phyloP scores from a whole-genome alignment of 2,113 vertebrate species.

The Gnathonemus echidnorhynchus region DNA sequence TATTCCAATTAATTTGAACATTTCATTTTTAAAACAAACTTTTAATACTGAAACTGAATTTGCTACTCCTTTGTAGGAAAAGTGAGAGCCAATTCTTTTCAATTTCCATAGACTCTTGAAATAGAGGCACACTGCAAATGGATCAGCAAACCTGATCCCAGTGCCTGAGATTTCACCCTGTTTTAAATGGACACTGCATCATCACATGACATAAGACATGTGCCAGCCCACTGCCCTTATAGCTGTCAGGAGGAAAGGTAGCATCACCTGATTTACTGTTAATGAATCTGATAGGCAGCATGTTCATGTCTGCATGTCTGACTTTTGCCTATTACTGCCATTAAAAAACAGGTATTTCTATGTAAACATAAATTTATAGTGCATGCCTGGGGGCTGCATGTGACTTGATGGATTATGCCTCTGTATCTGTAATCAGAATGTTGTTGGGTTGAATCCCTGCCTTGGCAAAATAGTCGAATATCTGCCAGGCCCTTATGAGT shows the following conservation, averaged over 20 bases:
- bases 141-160: not conserved
- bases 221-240: not conserved
- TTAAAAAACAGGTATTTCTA: not conserved
- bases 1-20: not conserved
- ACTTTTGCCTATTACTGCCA: not conserved
- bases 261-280: not conserved
- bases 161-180: not conserved
- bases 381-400: too few species aligned
- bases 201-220: not conserved
- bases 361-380: not conserved
- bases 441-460: not conserved
- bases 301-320: not conserved
- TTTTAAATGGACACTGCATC: not conserved
- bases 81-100: constrained; percentile 4
- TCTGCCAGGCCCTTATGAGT: not conserved
- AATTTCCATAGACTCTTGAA: not conserved
- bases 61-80: not conserved
- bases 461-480: not conserved
- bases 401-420: not conserved
- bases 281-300: not conserved
- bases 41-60: not conserved
- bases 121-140: not conserved
- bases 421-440: not conserved
- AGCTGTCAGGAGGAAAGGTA: not conserved
- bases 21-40: not conserved